Conservation (phyloP, 2,888 invertebrate species). For the Eulithis prunata region DNA sequence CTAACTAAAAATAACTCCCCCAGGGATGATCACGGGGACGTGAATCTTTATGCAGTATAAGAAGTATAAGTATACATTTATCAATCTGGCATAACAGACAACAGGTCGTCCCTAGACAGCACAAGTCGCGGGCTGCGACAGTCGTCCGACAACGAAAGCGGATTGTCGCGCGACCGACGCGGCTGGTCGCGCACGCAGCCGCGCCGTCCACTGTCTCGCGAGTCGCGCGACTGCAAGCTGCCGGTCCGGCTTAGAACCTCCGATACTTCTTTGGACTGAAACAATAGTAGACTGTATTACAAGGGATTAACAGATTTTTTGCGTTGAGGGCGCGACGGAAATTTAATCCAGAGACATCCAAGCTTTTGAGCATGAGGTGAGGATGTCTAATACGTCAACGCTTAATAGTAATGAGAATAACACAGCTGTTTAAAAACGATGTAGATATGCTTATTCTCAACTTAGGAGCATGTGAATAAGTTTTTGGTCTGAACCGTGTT, state of each 20-base stretch:
- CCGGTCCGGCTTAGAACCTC: constrained; percentile 37
- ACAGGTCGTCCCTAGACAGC: constrained; percentile 43
- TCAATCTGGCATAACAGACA: constrained; percentile 27
- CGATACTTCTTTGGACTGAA: constrained; percentile 51
- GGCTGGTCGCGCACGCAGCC: constrained; percentile 43
- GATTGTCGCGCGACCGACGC: constrained; percentile 54
- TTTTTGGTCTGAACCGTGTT: too few relatives aligned
- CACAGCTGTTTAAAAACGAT: too few relatives aligned
- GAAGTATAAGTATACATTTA: not conserved
- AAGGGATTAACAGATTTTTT: not conserved
- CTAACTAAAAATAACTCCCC: too few relatives aligned
- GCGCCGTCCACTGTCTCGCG: constrained; percentile 40
- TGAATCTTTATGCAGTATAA: not conserved
- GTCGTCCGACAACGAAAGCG: constrained; percentile 38
- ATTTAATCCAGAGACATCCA: too few relatives aligned
- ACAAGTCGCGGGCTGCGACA: constrained; percentile 41
- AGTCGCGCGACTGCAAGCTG: constrained; percentile 34
- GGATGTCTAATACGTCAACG: too few relatives aligned
- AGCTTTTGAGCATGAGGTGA: too few relatives aligned
- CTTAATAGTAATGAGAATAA: too few relatives aligned
- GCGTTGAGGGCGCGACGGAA: too few relatives aligned
- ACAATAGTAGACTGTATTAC: not conserved
- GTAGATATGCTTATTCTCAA: too few relatives aligned
- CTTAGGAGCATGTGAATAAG: too few relatives aligned
- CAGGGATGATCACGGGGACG: not conserved